phyloP scores from a whole-genome alignment of 2,113 vertebrate genomes.

The Labrus mixtus region DNA sequence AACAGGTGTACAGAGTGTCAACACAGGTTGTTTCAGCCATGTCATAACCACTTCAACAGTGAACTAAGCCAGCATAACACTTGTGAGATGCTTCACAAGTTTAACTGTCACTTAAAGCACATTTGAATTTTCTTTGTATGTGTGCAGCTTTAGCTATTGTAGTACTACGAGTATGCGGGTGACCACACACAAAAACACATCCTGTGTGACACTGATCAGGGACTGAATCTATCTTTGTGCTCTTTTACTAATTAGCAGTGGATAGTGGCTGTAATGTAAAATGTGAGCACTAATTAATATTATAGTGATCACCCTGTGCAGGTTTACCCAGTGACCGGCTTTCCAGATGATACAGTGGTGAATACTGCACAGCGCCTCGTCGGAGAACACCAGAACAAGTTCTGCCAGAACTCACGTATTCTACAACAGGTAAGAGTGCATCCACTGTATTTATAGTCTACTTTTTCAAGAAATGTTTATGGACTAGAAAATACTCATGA shows the following conservation, averaged over 20 bases:
- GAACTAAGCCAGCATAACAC: background rate
- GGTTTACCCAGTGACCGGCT: conserved; percentile 82
- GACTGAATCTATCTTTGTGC: background rate
- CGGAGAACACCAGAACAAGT: conserved; percentile 80
- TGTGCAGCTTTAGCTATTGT: background rate
- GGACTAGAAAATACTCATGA: background rate
- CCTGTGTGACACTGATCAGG: background rate
- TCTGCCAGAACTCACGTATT: conserved; percentile 76
- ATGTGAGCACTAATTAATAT: background rate
- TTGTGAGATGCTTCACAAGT: too few relatives aligned
- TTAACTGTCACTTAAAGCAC: too few relatives aligned
- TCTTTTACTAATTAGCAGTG: too few relatives aligned
- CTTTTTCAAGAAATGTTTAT: background rate
- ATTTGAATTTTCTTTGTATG: background rate
- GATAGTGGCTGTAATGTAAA: too few relatives aligned
- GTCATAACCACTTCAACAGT: background rate
- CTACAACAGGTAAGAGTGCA: conserved; percentile 82
- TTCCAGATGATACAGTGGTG: conserved; percentile 76
- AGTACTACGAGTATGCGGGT: background rate
- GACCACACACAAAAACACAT: background rate
- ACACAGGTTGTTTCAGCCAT: background rate
- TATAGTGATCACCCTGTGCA: conserved; percentile 42
- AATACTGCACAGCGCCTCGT: conserved; percentile 80
- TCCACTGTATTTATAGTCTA: background rate
- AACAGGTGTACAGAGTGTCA: background rate